phyloP scores from a whole-genome alignment of 2,888 invertebrate species.

The Sthenelais limicola region DNA sequence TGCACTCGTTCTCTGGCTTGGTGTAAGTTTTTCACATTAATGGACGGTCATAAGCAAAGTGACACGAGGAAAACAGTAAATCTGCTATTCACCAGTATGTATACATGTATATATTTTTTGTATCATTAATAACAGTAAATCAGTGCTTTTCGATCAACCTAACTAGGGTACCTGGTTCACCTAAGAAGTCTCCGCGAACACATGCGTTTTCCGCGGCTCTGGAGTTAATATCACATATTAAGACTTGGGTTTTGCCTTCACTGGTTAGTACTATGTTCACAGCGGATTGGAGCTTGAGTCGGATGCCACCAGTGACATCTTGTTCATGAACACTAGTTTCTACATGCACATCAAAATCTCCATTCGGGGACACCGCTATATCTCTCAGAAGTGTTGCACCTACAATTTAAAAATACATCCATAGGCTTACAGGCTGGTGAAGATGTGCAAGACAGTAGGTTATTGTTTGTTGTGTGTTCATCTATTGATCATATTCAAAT shows the following conservation, averaged over 20 bases:
- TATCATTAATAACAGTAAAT: too few relatives aligned
- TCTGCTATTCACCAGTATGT: too few relatives aligned
- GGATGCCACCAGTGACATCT: conserved; percentile 61
- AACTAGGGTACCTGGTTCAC: conserved; percentile 19
- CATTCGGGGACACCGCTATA: conserved; percentile 46
- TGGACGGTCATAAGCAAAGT: too few relatives aligned
- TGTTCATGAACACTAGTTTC: conserved; percentile 43
- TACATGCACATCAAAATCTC: conserved; percentile 42
- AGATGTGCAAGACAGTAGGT: too few relatives aligned
- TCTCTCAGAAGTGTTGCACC: conserved; percentile 52
- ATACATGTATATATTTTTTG: too few relatives aligned
- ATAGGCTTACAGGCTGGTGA: not conserved
- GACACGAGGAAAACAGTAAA: too few relatives aligned
- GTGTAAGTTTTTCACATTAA: too few relatives aligned
- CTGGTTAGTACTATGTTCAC: conserved; percentile 52
- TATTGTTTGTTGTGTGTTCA: too few relatives aligned
- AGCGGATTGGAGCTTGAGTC: conserved; percentile 56
- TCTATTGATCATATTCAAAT: too few relatives aligned
- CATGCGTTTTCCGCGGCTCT: conserved; percentile 43
- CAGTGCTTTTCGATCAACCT: too few relatives aligned
- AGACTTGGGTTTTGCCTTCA: conserved; percentile 51
- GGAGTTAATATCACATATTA: conserved; percentile 54
- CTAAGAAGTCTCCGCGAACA: conserved; percentile 28
- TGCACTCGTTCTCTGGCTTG: too few relatives aligned
- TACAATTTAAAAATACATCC: conserved; percentile 44